phyloP scores from a whole-genome alignment of 35 echinoderm and acorn worm species.

The Ophioderma brevispina region DNA sequence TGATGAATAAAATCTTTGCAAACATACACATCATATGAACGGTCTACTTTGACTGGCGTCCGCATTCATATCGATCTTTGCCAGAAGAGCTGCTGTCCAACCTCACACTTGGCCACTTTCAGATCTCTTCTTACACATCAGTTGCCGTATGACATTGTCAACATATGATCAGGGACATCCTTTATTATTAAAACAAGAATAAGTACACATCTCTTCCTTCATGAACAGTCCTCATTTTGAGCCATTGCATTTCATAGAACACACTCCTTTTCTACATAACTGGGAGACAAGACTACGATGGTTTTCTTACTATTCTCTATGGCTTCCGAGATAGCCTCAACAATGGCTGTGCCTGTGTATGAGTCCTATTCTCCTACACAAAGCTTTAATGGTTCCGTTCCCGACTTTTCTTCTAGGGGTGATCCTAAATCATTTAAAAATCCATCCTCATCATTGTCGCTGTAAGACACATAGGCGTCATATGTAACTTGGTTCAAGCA shows the following conservation, averaged over 20 bases:
- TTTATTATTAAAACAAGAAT: not conserved
- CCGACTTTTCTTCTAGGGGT: not conserved
- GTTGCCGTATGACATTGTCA: not conserved
- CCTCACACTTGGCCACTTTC: not conserved
- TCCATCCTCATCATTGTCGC: not conserved
- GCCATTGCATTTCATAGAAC: not conserved
- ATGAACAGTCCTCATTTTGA: not conserved
- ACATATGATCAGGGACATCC: not conserved
- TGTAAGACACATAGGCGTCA: not conserved
- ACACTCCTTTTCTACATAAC: not conserved
- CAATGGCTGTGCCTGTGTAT: not conserved
- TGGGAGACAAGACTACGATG: not conserved
- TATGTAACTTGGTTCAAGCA: not conserved
- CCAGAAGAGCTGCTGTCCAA: not conserved
- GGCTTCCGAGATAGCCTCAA: not conserved
- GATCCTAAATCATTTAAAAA: not conserved
- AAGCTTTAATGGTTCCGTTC: not conserved
- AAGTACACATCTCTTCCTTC: not conserved
- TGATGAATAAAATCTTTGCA: too few relatives aligned
- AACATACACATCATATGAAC: not conserved
- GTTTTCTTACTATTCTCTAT: not conserved
- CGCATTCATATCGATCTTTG: not conserved
- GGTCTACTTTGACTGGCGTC: not conserved
- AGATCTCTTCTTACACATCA: not conserved
- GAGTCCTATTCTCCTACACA: not conserved